Percentiles rank a stretch among this genome's conserved stretches.
phyloP scores from a whole-genome alignment of 2,113 vertebrate genomes.

The Protobothrops mucrosquamatus region DNA sequence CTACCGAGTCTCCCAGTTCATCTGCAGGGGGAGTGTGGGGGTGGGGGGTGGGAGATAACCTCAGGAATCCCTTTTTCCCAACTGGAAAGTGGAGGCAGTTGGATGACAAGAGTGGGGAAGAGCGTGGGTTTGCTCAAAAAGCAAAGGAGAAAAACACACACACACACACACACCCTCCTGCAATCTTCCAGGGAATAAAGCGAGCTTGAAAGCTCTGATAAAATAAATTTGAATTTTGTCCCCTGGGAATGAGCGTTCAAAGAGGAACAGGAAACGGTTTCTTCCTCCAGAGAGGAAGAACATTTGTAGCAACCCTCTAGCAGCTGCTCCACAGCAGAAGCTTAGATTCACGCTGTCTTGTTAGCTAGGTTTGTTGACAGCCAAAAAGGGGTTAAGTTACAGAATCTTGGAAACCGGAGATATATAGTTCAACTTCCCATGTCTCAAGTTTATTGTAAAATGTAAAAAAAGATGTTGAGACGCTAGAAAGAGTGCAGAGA shows the following conservation, averaged over 20 bases:
- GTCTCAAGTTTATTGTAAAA: background rate
- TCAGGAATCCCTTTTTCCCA: background rate
- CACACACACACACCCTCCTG: background rate
- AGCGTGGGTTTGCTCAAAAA: background rate
- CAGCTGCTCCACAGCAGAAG: background rate
- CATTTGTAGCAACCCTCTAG: background rate
- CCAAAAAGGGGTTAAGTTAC: background rate
- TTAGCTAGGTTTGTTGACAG: background rate
- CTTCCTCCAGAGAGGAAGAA: background rate
- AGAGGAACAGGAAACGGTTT: background rate
- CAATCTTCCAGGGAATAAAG: background rate
- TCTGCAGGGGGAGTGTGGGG: too few relatives aligned
- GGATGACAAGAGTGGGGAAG: background rate
- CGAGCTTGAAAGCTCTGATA: background rate
- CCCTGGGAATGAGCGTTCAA: background rate
- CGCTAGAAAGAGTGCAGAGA: too few relatives aligned
- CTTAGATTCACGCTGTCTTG: background rate
- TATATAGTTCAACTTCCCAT: background rate
- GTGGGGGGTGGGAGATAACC: background rate
- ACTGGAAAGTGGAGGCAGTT: background rate
- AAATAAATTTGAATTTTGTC: background rate
- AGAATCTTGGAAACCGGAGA: background rate
- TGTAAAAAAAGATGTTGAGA: too few relatives aligned
- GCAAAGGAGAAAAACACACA: background rate
- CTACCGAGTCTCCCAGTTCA: background rate